Percentiles rank a stretch among this genome's conserved stretches.
These are phyloP conservation scores for Augochlora pura DNA, from an alignment of 1,140 invertebrate species.

Conservation along the genomic window DNA sequence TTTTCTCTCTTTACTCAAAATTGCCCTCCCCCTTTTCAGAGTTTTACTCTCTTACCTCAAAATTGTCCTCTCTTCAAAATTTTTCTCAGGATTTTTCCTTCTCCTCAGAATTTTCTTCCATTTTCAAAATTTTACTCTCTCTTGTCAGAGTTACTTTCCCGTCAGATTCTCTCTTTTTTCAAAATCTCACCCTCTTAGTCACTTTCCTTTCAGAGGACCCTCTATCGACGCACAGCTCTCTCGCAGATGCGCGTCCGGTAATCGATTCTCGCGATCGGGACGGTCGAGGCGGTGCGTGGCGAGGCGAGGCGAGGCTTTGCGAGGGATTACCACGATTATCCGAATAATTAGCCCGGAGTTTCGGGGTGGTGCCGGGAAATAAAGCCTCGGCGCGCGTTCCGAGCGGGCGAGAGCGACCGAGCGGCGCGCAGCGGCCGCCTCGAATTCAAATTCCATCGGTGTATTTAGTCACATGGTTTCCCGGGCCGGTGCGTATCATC, in stretches of 20 bases:
- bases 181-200: too few relatives aligned
- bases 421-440: background rate
- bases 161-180: too few relatives aligned
- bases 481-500: slow-evolving; percentile 7
- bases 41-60: too few relatives aligned
- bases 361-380: slow-evolving; percentile 37
- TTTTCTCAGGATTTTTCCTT: too few relatives aligned
- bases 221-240: slow-evolving; percentile 2
- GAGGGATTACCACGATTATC: slow-evolving; percentile 75
- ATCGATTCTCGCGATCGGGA: slow-evolving; percentile 65
- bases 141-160: too few relatives aligned
- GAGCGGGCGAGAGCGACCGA: background rate
- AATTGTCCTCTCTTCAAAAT: too few relatives aligned
- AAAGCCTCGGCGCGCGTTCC: slow-evolving; percentile 23
- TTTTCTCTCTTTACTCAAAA: too few relatives aligned
- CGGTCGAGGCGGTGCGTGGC: slow-evolving; percentile 3
- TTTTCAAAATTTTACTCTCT: too few relatives aligned
- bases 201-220: too few relatives aligned
- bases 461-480: slow-evolving; percentile 31
- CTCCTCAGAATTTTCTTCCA: too few relatives aligned
- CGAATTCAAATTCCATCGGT: slow-evolving; percentile 48
- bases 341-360: slow-evolving; percentile 73
- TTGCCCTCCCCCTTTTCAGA: too few relatives aligned
- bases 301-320: slow-evolving; percentile 55
- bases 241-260: slow-evolving; percentile 47